Evolutionary conservation across 2,113 vertebrate species (phyloP).

Genomic region (cattle (Bos taurus)): DNA sequence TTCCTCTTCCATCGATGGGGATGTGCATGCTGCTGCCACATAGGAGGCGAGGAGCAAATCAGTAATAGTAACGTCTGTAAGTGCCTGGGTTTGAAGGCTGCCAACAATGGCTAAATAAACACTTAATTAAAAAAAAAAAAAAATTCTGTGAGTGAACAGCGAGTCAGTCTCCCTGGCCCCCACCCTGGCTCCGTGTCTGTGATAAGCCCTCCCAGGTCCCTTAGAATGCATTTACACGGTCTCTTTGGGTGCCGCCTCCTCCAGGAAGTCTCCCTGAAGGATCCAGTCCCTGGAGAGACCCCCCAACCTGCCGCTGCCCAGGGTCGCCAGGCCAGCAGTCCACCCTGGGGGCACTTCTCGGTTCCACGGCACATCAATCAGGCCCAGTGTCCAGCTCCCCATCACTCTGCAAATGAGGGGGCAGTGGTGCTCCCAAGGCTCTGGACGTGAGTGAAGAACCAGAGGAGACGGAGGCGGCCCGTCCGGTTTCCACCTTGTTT

Average conservation of each 20-base stretch:
- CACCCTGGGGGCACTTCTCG: too few species aligned
- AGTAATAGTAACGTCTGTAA: accelerated
- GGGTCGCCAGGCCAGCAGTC: accelerated
- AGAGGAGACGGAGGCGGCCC: accelerated
- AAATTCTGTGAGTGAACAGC: accelerated
- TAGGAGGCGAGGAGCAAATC: neutral
- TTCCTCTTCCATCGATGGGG: too few species aligned
- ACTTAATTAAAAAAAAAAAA: neutral
- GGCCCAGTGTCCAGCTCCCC: accelerated
- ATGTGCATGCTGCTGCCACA: accelerated
- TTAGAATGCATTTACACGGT: too few species aligned
- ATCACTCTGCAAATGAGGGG: accelerated
- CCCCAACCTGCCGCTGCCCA: accelerated
- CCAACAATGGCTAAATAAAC: neutral
- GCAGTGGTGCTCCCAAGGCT: too few species aligned
- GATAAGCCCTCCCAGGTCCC: accelerated
- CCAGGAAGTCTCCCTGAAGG: neutral
- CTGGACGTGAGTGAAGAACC: neutral
- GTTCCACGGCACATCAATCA: neutral
- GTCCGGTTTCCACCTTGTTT: too few species aligned
- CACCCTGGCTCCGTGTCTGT: accelerated
- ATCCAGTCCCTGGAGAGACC: neutral
- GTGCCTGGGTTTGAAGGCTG: neutral
- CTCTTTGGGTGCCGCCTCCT: neutral
- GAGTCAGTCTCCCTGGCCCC: accelerated